These are phyloP conservation scores for Ommatoiulus sabulosus DNA, from an alignment of 2,888 invertebrate species.

Conservation along the genomic window DNA sequence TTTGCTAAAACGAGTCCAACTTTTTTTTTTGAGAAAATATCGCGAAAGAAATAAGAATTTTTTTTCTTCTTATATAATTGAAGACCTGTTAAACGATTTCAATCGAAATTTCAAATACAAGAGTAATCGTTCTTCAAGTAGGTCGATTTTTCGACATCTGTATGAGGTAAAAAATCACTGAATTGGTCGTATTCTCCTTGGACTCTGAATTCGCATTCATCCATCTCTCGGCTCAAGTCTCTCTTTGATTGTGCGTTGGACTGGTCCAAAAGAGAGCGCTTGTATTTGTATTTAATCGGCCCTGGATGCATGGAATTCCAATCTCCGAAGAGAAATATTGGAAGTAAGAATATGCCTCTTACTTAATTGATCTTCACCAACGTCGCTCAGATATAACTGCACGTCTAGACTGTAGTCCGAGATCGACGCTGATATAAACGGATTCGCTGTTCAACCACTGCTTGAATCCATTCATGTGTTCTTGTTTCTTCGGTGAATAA, in stretches of 20 bases:
- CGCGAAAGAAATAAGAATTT: no score
- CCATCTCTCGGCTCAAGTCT: not conserved
- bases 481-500: not conserved
- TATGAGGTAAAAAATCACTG: not conserved
- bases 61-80: no score
- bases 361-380: no score
- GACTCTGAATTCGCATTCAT: not conserved
- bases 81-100: no score
- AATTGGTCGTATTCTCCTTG: not conserved
- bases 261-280: not conserved
- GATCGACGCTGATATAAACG: not conserved
- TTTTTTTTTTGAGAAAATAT: no score
- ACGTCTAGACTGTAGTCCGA: not conserved
- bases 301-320: not conserved
- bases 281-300: not conserved
- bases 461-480: not conserved
- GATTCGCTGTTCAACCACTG: not conserved
- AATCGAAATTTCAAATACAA: no score
- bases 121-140: not conserved
- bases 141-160: not conserved
- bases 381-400: not conserved
- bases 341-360: not conserved
- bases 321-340: not conserved
- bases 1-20: no score
- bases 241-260: not conserved